These are phyloP conservation scores for Deladenus siricidicola DNA, from an alignment of 2,888 invertebrate species.

Conservation along the genomic window DNA sequence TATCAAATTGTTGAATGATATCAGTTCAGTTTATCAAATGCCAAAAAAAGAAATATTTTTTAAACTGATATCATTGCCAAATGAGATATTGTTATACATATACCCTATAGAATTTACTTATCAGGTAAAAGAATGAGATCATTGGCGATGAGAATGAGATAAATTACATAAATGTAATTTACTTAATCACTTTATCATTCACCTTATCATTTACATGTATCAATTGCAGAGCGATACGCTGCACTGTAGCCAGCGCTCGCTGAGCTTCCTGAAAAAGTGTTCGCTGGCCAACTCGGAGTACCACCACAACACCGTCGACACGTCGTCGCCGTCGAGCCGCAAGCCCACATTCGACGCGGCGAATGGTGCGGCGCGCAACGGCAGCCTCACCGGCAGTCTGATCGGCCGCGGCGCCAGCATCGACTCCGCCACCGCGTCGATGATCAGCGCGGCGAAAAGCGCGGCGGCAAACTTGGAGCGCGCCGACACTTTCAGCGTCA, in stretches of 20 bases:
- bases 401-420: conserved; percentile 4
- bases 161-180: too few relatives aligned
- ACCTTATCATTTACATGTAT: too few relatives aligned
- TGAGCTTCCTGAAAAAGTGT: conserved; percentile 5
- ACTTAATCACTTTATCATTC: too few relatives aligned
- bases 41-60: too few relatives aligned
- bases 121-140: too few relatives aligned
- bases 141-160: too few relatives aligned
- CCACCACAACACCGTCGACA: not conserved
- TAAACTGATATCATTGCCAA: too few relatives aligned
- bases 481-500: conserved; percentile 8
- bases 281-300: not conserved
- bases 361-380: not conserved
- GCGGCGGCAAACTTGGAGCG: not conserved
- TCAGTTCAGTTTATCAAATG: too few relatives aligned
- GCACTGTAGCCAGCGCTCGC: conserved; percentile 1
- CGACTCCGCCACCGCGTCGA: conserved; percentile 5
- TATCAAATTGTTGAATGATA: too few relatives aligned
- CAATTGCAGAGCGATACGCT: not conserved
- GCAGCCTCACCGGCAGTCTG: conserved; percentile 4
- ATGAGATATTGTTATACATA: too few relatives aligned
- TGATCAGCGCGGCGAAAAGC: conserved; percentile 2
- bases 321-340: conserved; percentile 12
- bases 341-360: conserved; percentile 9
- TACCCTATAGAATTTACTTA: too few relatives aligned